Percentiles rank a stretch among this genome's conserved stretches.
phyloP scores from a whole-genome alignment of 2,888 invertebrate genomes.

The Cephus pulcher region DNA sequence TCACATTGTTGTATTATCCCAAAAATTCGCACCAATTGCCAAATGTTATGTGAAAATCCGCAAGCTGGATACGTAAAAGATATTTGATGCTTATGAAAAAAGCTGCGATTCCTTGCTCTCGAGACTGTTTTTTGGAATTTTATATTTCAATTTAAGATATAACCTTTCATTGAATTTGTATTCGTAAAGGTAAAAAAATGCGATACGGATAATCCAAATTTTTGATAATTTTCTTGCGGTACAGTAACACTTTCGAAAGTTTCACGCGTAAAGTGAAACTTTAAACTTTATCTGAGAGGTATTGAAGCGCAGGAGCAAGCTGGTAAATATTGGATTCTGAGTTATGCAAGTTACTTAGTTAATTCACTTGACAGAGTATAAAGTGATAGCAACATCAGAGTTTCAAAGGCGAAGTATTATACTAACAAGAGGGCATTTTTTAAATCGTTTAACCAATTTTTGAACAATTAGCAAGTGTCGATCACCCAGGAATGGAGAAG shows the following conservation, averaged over 20 bases:
- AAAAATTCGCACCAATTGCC: slow-evolving; percentile 30
- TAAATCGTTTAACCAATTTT: not conserved
- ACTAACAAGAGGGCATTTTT: not conserved
- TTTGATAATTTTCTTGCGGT: not conserved
- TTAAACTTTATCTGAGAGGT: not conserved
- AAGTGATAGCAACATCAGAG: not conserved
- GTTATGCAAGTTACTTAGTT: not conserved
- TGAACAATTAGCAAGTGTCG: not conserved
- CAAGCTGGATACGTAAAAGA: too few relatives aligned
- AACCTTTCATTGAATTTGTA: not conserved
- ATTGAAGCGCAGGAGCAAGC: not conserved
- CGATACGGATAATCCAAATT: not conserved
- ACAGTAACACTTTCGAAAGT: not conserved
- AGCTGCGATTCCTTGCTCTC: too few relatives aligned
- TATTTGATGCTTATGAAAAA: too few relatives aligned
- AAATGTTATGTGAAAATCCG: not conserved
- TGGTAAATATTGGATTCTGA: not conserved
- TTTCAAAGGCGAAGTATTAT: not conserved
- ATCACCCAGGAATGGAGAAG: too few relatives aligned
- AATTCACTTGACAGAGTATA: not conserved
- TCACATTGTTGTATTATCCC: not conserved
- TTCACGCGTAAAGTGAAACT: not conserved
- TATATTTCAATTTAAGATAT: too few relatives aligned
- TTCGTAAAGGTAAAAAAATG: not conserved
- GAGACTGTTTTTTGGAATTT: too few relatives aligned